Percentiles rank a stretch among this genome's conserved stretches.
Conservation (phyloP, 2,888 invertebrate genomes). For the Aspidiotus rigidus region DNA sequence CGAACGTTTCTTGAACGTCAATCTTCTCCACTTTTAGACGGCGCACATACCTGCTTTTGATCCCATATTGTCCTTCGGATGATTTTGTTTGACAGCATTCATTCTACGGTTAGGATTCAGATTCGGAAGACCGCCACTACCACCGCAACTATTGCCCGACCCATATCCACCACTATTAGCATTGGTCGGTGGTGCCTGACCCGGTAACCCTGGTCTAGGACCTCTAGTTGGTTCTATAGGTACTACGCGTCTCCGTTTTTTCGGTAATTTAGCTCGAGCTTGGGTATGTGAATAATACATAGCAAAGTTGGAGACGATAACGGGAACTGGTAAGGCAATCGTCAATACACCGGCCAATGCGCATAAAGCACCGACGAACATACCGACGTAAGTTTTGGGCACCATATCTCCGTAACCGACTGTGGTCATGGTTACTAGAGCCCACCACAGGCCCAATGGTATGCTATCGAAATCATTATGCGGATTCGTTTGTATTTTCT, state of each 20-base stretch:
- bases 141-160: conserved; percentile 40
- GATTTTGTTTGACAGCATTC: conserved; percentile 81
- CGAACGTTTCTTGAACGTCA: too few species aligned
- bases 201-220: conserved; percentile 49
- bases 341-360: conserved; percentile 97
- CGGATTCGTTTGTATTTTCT: conserved; percentile 83
- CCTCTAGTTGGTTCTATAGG: conserved; percentile 87
- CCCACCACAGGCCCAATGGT: conserved; percentile 97
- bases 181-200: conserved; percentile 42
- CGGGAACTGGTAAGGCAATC: conserved; percentile 96
- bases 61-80: conserved; percentile 70
- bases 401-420: conserved; percentile 99
- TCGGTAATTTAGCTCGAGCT: conserved; percentile 96
- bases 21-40: neutral
- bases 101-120: conserved; percentile 57
- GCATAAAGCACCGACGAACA: conserved; percentile 98
- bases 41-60: conserved; percentile 64
- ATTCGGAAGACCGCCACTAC: conserved; percentile 43
- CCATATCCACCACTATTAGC: conserved; percentile 43
- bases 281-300: conserved; percentile 91
- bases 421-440: conserved; percentile 96
- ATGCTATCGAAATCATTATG: conserved; percentile 97
- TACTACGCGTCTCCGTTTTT: conserved; percentile 91
- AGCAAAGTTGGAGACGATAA: conserved; percentile 98
- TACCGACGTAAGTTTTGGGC: conserved; percentile 94